Base-by-base conservation (phyloP, 1,140 invertebrate genomes). In the Meteorus sp. region DNA sequence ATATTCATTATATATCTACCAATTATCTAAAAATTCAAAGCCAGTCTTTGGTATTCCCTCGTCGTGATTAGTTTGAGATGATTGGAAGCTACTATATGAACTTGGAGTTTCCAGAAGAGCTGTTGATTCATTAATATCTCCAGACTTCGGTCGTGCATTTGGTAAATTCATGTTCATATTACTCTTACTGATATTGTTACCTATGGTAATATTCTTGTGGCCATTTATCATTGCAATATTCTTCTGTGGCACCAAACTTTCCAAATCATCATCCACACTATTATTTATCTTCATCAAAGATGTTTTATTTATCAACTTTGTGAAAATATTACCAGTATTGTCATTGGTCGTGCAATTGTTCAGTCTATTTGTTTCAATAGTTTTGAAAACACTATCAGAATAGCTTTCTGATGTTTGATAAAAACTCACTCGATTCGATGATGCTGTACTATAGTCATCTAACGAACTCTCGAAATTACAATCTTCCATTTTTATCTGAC, bases 21-120 rank as follows among this genome's bases (percentile, higher is more conserved):
- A 87, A 68, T 87, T 89, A 74, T 90, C 88, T 51, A 90, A 78
- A 72, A 90, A 89, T 68, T 89, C 88, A 61, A 88, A 85, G 33
- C 88, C 88, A 61, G 87, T 89, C 79, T 89, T 90, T 74, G 88
- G 87, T 63, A 87, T 80, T 35, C 80, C 79, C 29, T 81, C 73
- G 39, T 77, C 75, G 31, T 74, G 75, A 63, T 73, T 74, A 1
- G 73, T 60, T 27, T 74, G 67, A 1, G 74, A 71, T 9, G 72
- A 74, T 48, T 78, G 71, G 35, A 76, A 77, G 47, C 72, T 78
- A 15, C 62, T 69, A 58, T 70, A 74, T 43, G 73, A 75, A 45
- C 68, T 74, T 5, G 75, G 70, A n/a, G 73, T 76, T 13, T 78
- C 75, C 47, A 78, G 44, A 23, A 75, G 23, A 48, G 71, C 69